phyloP scores from a whole-genome alignment of 1,140 invertebrate species.

The Limonius californicus region DNA sequence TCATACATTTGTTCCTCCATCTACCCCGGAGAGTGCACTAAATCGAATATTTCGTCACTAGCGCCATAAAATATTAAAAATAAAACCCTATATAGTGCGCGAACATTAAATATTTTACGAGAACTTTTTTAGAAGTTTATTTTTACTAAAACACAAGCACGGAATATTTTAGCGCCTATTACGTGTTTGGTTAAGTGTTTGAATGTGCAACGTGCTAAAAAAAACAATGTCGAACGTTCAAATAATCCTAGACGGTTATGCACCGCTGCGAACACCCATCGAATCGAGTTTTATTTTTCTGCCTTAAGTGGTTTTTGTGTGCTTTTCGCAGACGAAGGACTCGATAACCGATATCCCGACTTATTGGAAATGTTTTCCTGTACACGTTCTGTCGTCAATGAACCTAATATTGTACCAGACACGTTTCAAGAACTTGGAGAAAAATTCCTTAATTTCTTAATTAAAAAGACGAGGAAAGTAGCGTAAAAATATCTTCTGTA shows the following conservation, averaged over 20 bases:
- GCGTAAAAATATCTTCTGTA: not conserved
- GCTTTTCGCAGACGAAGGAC: conserved; percentile 26
- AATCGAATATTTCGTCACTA: conserved; percentile 8
- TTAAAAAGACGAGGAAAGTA: not conserved
- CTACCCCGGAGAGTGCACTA: not conserved
- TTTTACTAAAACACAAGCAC: no score
- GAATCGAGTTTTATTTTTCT: conserved; percentile 12
- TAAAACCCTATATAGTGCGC: no score
- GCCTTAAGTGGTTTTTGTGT: conserved; percentile 27
- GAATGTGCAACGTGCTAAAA: no score
- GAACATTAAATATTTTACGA: no score
- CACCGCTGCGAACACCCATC: conserved; percentile 3
- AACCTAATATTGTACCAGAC: conserved; percentile 27
- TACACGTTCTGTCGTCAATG: conserved; percentile 24
- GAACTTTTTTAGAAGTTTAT: no score
- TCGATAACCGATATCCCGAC: conserved; percentile 31
- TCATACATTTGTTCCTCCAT: not conserved
- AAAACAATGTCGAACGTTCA: not conserved
- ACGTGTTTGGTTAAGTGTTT: no score
- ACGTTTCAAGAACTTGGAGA: conserved; percentile 9
- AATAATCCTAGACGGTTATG: conserved; percentile 12
- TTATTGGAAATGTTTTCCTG: conserved; percentile 23
- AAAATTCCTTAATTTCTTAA: conserved; percentile 11
- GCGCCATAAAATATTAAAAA: not conserved
- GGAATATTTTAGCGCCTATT: no score